Evolutionary conservation across 1,140 invertebrate species (phyloP).

Genomic region (Drosophila persimilis): DNA sequence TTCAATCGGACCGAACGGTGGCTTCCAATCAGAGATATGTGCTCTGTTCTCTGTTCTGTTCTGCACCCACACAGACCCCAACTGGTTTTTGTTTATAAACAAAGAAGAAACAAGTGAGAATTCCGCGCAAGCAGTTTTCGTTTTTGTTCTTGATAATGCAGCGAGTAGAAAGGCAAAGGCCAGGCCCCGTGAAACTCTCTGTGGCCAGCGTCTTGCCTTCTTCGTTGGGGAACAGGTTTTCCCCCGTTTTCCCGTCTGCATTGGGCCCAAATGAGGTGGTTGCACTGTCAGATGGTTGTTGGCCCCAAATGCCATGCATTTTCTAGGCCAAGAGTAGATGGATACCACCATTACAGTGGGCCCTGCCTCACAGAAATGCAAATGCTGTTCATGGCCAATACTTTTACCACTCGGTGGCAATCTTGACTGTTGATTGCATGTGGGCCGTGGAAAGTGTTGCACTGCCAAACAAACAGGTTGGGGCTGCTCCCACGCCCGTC

Average conservation of each 20-base stretch:
- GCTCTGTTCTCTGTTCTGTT: constrained; percentile 4
- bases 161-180: constrained; percentile 10
- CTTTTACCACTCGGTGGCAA: background rate
- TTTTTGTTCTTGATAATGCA: constrained; percentile 28
- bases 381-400: too few species aligned
- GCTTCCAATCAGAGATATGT: constrained; percentile 24
- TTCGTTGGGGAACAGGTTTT: constrained; percentile 55
- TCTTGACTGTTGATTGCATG: constrained; percentile 13
- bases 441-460: constrained; percentile 33
- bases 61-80: constrained; percentile 41
- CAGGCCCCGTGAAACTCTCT: background rate
- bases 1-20: constrained; percentile 30
- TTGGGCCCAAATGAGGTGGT: constrained; percentile 3
- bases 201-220: constrained; percentile 21
- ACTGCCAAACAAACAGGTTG: constrained; percentile 42
- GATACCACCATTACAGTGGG: constrained; percentile 3
- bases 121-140: constrained; percentile 39
- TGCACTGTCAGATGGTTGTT: constrained; percentile 25
- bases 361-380: constrained; percentile 2
- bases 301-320: constrained; percentile 30
- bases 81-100: constrained; percentile 79
- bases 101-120: constrained; percentile 56
- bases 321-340: constrained; percentile 29
- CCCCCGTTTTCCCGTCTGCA: background rate
- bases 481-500: constrained; percentile 39